Conservation (phyloP, 1,140 invertebrate genomes). For the Orchestia grillus region DNA sequence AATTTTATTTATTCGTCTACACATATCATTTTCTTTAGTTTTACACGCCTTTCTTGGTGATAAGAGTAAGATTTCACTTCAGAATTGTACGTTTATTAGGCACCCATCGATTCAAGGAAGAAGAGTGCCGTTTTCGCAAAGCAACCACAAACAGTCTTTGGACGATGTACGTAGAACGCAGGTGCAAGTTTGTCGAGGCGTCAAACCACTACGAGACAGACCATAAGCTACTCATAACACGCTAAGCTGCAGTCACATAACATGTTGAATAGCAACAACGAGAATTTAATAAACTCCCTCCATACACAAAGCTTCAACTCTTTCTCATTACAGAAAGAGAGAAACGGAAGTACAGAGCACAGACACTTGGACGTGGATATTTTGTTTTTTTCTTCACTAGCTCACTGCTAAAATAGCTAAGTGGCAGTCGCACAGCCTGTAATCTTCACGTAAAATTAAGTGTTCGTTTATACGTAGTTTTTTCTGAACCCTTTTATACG, state of each 20-base stretch:
- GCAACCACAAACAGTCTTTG: neutral
- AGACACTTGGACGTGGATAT: too few species aligned
- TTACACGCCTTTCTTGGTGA: neutral
- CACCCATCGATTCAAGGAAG: neutral
- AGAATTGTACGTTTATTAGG: neutral
- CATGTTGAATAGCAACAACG: neutral
- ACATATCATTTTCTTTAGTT: neutral
- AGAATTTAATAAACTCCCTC: neutral
- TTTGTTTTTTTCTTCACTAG: too few species aligned
- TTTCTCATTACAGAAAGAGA: neutral
- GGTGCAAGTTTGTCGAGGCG: neutral
- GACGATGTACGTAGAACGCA: neutral
- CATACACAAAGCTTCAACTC: neutral
- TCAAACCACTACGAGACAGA: neutral
- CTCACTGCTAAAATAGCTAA: too few species aligned
- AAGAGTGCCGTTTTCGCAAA: neutral
- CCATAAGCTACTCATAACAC: neutral
- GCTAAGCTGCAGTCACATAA: neutral
- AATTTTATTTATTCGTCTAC: neutral
- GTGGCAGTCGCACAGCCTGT: too few species aligned
- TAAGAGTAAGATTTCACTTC: neutral
- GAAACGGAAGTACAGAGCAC: neutral
- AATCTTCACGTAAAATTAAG: neutral
- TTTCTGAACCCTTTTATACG: neutral
- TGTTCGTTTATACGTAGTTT: neutral